Conservation (phyloP, 2,888 invertebrate species). For the Zaprionus bogoriensis region DNA sequence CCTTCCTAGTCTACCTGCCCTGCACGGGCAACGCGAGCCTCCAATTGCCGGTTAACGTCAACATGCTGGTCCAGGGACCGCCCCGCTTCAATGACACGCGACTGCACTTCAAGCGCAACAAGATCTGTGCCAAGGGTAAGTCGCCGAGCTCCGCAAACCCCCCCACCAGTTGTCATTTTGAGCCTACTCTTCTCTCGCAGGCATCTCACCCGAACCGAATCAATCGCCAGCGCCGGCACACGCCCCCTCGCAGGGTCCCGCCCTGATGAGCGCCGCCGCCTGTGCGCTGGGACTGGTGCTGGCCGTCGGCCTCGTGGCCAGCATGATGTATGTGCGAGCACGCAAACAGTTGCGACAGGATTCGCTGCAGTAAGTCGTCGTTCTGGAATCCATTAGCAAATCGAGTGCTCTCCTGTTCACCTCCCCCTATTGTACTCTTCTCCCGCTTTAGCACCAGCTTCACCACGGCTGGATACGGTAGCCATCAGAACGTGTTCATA, state of each 20-base stretch:
- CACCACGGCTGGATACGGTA: constrained; percentile 89
- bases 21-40: constrained; percentile 92
- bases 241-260: constrained; percentile 86
- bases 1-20: constrained; percentile 91
- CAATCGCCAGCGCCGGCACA: constrained; percentile 88
- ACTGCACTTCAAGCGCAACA: constrained; percentile 91
- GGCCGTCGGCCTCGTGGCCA: constrained; percentile 81
- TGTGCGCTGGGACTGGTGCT: constrained; percentile 87
- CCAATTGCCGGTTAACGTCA: constrained; percentile 91
- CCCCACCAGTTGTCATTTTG: background rate
- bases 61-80: constrained; percentile 90
- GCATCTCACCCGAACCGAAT: constrained; percentile 86
- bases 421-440: no score
- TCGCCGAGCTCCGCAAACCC: constrained; percentile 14
- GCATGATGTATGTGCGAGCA: constrained; percentile 83
- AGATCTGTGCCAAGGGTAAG: constrained; percentile 92
- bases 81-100: constrained; percentile 89
- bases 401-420: no score
- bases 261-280: constrained; percentile 91
- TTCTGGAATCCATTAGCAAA: no score
- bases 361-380: constrained; percentile 82
- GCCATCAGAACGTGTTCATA: constrained; percentile 90
- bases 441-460: constrained; percentile 87
- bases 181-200: constrained; percentile 44
- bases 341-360: constrained; percentile 82